phyloP scores from a whole-genome alignment of 1,140 invertebrate species.

The Heterodera schachtii region DNA sequence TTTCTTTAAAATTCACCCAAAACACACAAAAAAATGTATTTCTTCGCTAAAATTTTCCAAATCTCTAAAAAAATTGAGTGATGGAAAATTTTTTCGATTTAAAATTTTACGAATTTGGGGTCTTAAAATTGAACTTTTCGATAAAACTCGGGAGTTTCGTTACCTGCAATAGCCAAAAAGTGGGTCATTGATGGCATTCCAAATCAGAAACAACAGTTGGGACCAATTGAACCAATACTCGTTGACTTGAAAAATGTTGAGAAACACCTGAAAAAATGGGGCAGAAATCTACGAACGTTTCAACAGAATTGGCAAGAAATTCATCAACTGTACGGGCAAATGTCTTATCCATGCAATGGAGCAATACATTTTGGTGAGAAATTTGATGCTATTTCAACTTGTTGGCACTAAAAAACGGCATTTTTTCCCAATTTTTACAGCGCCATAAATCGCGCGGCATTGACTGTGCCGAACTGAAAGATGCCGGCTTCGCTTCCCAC shows the following conservation, averaged over 20 bases:
- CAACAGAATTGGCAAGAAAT: conserved; percentile 16
- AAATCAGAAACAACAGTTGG: conserved; percentile 67
- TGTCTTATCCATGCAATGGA: conserved; percentile 17
- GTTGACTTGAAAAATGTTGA: conserved; percentile 67
- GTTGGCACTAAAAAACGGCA: too few relatives aligned
- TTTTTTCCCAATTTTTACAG: too few relatives aligned
- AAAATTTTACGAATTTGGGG: too few relatives aligned
- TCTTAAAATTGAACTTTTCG: too few relatives aligned
- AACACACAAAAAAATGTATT: too few relatives aligned
- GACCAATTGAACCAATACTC: conserved; percentile 68
- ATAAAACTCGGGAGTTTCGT: too few relatives aligned
- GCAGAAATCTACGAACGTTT: conserved; percentile 25
- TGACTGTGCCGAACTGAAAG: conserved; percentile 24
- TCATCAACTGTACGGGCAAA: conserved; percentile 16
- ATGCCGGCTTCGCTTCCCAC: conserved; percentile 44
- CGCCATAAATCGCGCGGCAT: background rate
- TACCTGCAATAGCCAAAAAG: too few relatives aligned
- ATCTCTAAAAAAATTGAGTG: too few relatives aligned
- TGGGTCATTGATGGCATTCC: conserved; percentile 69
- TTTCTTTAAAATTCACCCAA: too few relatives aligned
- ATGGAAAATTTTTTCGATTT: too few relatives aligned
- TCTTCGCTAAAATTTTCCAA: too few relatives aligned
- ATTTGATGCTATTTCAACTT: too few relatives aligned
- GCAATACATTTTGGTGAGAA: conserved; percentile 6
- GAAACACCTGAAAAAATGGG: conserved; percentile 66